Evolutionary conservation across 2,888 invertebrate species (phyloP).

Genomic region (Gasteruption jaculator): DNA sequence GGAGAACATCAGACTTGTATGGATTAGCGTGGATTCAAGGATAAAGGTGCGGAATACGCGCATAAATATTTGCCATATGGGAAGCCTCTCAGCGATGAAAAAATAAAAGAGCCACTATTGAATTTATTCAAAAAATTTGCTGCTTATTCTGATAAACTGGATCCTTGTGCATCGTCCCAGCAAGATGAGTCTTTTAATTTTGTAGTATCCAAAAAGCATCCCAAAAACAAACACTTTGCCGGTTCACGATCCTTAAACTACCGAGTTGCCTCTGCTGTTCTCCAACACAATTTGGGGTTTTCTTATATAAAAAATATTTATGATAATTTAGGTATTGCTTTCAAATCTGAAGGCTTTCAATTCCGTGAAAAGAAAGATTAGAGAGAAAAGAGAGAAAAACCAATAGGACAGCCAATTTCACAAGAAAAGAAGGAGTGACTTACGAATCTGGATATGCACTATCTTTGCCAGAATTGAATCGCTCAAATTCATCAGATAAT

Average conservation of each 20-base stretch:
- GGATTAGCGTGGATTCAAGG: slow-evolving; percentile 9
- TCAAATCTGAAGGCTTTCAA: no score
- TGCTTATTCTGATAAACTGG: slow-evolving; percentile 13
- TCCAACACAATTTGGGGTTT: slow-evolving; percentile 18
- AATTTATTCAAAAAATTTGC: slow-evolving; percentile 15
- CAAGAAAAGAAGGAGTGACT: slow-evolving; percentile 20
- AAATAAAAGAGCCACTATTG: slow-evolving; percentile 6
- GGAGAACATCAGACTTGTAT: slow-evolving; percentile 14
- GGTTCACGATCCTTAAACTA: slow-evolving; percentile 17
- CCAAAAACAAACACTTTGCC: slow-evolving; percentile 17
- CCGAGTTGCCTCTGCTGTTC: slow-evolving; percentile 17
- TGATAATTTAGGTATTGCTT: slow-evolving; percentile 13
- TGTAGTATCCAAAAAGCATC: slow-evolving; percentile 13
- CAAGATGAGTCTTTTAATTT: slow-evolving; percentile 21
- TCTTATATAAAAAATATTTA: slow-evolving; percentile 13
- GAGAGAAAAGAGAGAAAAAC: no score
- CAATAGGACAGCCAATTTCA: no score
- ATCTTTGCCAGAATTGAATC: no score
- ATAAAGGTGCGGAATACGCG: no score
- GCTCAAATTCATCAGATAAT: no score
- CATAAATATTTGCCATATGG: no score
- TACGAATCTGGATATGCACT: slow-evolving; percentile 16
- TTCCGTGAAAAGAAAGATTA: slow-evolving; percentile 13
- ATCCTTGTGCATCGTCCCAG: slow-evolving; percentile 21
- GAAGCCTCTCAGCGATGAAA: slow-evolving; percentile 7